These are phyloP conservation scores for Labia minor DNA, from an alignment of 2,888 invertebrate species.

Conservation along the genomic window DNA sequence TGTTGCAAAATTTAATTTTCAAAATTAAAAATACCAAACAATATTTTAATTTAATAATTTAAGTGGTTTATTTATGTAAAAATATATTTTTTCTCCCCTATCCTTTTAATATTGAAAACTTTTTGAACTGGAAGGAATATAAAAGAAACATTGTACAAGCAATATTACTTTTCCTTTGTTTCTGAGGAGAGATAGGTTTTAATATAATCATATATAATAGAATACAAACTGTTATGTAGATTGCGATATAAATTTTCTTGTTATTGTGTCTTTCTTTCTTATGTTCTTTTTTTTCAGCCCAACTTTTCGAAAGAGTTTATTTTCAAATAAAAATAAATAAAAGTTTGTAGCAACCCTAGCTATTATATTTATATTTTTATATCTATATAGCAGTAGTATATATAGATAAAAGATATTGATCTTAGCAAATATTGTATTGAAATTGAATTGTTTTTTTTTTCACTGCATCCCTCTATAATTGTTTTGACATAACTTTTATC, in stretches of 20 bases:
- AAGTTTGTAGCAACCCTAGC: no score
- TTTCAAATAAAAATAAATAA: neutral
- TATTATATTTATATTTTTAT: no score
- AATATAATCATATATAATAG: neutral
- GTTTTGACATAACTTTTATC: no score
- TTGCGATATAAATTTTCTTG: neutral
- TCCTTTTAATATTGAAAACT: neutral
- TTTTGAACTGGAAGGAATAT: neutral
- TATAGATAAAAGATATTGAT: no score
- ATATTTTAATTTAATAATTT: no score
- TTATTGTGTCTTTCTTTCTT: neutral
- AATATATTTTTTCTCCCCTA: neutral
- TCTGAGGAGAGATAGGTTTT: neutral
- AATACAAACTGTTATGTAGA: neutral
- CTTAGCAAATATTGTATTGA: no score
- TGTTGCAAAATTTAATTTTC: no score
- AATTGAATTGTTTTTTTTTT: no score
- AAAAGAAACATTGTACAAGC: neutral
- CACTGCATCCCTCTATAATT: no score
- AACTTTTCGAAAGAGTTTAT: neutral
- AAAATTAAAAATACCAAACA: no score
- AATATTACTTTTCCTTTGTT: neutral
- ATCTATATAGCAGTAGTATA: no score
- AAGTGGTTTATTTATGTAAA: no score
- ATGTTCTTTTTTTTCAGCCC: neutral